Base-by-base conservation (phyloP, 2,888 invertebrate species). In the Junonia oenone region DNA sequence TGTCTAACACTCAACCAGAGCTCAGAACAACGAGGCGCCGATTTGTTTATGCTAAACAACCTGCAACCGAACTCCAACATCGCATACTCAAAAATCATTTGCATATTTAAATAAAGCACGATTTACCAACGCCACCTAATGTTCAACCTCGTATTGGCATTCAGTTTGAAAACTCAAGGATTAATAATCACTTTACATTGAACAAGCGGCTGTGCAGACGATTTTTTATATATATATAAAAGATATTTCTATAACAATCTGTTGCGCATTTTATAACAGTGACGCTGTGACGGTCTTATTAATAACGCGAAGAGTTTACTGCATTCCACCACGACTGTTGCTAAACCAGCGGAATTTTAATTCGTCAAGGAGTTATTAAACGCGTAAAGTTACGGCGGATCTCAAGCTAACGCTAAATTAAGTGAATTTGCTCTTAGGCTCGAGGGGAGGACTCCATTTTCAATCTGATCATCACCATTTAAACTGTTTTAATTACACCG, bases 301-400 rank as follows among this genome's bases (percentile, higher is more conserved):
- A 55, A 56, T 52, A 59, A 52, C 45, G 48, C 8, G 37, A 35
- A 81, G 81, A 83, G 83, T 78, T 82, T 79, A 81, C 81, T 73
- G 79, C 78, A 78, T 79, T 81, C 83, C 78, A 64, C 81, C 85
- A 83, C 77, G 84, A 83, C 83, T 84, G 83, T 83, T 83, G 77
- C 83, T 81, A 81, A 85, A 81, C 87, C 81, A 77, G 77, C 76
- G 84, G 86, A 86, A 87, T 88, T 89, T 89, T 88, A 89, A 89
- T 87, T 86, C 81, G 78, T 75, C 81, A 75, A 72, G 65, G 81
- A 83, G 84, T 89, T 84, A 87, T 89, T 87, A 89, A 87, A 87
- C 86, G 87, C 84, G 87, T 87, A 85, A 88, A 88, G 83, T 89
- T 89, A 85, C 75, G 81, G 79, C 77, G 74, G 73, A 72, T 76